Evolutionary conservation across 2,797 vertebrate genomes (phyloP), one percentile per base, ranked within the genome.

Genomic region (Columba guinea): DNA sequence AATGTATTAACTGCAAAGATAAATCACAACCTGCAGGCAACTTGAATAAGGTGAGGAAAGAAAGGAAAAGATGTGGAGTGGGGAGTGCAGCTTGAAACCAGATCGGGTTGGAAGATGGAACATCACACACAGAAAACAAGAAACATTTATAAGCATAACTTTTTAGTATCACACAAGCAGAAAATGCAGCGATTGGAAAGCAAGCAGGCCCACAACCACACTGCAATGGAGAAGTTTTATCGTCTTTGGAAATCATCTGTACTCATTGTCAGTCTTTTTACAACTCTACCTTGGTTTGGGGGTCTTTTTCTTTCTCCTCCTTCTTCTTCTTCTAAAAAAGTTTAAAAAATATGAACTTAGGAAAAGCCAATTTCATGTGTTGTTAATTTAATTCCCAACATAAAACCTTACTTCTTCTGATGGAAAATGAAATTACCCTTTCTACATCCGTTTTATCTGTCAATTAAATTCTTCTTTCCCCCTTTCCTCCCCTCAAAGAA

Each of bases 361-460:
- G 48, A 97, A 98, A 97, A 98, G 97, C 93, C 96, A 98, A 98
- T 98, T 98, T 98, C 98, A 98, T 98, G 97, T 98, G 97, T 94
- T 97, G 97, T 98, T 98, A 98, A 98, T 98, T 98, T 98, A 97
- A 98, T 97, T 98, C 94, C 96, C 95, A 84, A 97, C 78, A 95
- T 98, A 98, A 98, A 98, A 97, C 41, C 96, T 97, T 97, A 97
- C 94, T 98, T 97, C 96, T 97, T 97, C 94, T 97, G 97, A 98
- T 97, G 93, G 97, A 97, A 98, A 98, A 97, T 98, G 97, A 98
- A 98, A 98, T 98, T 96, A 97, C 95, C 93, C 94, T 97, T 97
- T 97, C 97, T 96, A 96, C 95, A 97, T 93, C 94, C 86, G 88
- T 98, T 98, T 97, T 97, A 97, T 97, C 96, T 97, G 95, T 96